Evolutionary conservation across 1,140 invertebrate species (phyloP), one percentile per base, ranked within the genome.

Genomic region (Zaprionus davidi): DNA sequence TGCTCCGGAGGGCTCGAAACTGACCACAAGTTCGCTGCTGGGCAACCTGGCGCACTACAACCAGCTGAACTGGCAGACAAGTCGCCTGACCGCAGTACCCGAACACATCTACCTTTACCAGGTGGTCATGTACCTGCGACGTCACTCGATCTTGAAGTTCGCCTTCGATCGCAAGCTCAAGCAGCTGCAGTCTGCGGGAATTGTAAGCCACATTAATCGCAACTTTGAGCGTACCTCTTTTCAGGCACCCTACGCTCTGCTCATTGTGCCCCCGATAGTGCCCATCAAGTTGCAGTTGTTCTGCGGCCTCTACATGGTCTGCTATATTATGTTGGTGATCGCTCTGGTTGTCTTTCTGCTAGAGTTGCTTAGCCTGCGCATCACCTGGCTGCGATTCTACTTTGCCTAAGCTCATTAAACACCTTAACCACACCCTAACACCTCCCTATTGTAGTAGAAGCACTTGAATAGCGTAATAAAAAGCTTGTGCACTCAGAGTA

Each of bases 61-160:
- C 11, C 49, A 34, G 17, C n/a, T 24, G 13, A 70, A 90, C 46
- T 72, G 78, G 74, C 46, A 55, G 15, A 66, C 56, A 20, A 84
- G 78, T 6, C 78, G 63, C 0, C 31, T 88, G 2, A 79, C 71
- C 24, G 69, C 79, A 24, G 71, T 88, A 6, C 49, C 26, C 22
- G 84, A 88, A 68, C 84, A 85, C 31, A 90, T 88, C 38, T 76
- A 71, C n/a, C 58, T 70, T 1, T 79, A 84, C 34, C 84, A 88
- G 69, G 22, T 88, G 75, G 85, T 88, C 56, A 79, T 88, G 55
- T 88, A 79, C 15, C 13, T 88, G 67, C 68, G 69, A 0, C 62
- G 74, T 1, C 71, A 90, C 7, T 81, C 85, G 0, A 56, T 90
- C 1, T 41, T 79, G 0, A 88, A 88, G 56, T 90, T 90, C 17